Conservation (phyloP, 2,797 vertebrate species). For the Taeniopygia guttata region DNA sequence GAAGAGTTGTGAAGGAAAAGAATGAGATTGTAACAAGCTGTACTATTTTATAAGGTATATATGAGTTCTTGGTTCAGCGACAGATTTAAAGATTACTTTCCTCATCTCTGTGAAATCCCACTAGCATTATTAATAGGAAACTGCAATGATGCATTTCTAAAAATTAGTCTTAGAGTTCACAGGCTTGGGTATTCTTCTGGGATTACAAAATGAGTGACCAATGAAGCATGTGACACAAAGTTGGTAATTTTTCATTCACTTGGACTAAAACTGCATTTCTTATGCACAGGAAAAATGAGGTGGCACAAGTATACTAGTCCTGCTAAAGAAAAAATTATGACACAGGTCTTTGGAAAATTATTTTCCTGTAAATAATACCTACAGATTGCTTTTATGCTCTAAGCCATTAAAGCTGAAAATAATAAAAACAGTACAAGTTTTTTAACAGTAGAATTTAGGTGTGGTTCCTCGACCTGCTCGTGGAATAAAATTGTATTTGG, state of each 20-base stretch:
- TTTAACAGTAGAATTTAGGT: neutral
- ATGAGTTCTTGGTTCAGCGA: neutral
- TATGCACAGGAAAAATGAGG: neutral
- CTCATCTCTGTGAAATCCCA: neutral
- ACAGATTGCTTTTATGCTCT: neutral
- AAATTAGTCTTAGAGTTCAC: neutral
- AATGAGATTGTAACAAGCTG: neutral
- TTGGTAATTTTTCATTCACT: neutral
- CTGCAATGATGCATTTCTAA: neutral
- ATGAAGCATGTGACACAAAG: neutral
- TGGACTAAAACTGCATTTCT: neutral
- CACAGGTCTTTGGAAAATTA: neutral
- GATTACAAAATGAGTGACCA: neutral
- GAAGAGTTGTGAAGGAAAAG: neutral
- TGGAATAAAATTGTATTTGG: conserved; percentile 13
- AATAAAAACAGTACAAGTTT: neutral
- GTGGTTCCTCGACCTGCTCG: neutral
- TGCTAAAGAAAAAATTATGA: neutral
- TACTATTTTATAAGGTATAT: neutral
- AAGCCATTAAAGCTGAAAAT: neutral
- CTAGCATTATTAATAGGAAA: neutral
- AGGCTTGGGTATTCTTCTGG: neutral
- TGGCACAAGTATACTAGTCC: neutral
- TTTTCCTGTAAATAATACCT: neutral
- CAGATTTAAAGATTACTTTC: neutral